Evolutionary conservation across 2,888 invertebrate species (phyloP), one percentile per base, ranked within the genome.

Genomic region (Tanytarsus gracilentus): DNA sequence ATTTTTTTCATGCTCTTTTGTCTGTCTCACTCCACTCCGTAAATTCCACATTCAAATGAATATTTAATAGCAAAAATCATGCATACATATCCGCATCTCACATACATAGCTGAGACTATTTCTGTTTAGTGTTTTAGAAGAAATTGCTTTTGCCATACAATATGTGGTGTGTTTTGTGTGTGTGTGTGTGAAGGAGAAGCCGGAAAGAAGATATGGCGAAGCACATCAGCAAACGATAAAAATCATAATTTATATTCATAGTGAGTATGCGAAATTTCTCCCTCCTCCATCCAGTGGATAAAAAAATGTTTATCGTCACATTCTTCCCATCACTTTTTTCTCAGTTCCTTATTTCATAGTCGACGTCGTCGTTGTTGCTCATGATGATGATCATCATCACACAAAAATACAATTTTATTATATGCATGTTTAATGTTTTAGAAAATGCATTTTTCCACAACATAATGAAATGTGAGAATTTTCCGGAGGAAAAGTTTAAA

Each of bases 221-320:
- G n/a, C 3, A 33, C 11, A 33, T 9, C 5, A 33, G n/a, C 11
- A 33, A n/a, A 33, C 14, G 49, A 49, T 49, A 49, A 49, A 49
- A 49, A 49, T 49, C 14, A 49, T 49, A 49, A 49, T 49, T 49
- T 49, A 49, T 49, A 49, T 49, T 49, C 26, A 49, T 49, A 49
- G 25, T 27, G 49, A 49, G 26, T 26, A 49, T n/a, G 26, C 27
- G 25, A 49, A 49, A 49, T 49, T 44, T 11, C 21, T 16, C 18
- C 21, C n/a, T 40, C 21, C 40, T 18, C 21, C 16, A 18, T 40
- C 21, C 21, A 44, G 44, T 44, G 36, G 36, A 36, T 36, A 36
- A 36, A 36, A 36, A 36, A 36, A 36, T 36, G 21, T 44, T 44
- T 44, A 44, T 44, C 44, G 21, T 44, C 36, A 36, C 36, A 36